These are phyloP conservation scores for Sinodicranocentrus sp. DNA, from an alignment of 2,888 invertebrate genomes.

Conservation along the genomic window DNA sequence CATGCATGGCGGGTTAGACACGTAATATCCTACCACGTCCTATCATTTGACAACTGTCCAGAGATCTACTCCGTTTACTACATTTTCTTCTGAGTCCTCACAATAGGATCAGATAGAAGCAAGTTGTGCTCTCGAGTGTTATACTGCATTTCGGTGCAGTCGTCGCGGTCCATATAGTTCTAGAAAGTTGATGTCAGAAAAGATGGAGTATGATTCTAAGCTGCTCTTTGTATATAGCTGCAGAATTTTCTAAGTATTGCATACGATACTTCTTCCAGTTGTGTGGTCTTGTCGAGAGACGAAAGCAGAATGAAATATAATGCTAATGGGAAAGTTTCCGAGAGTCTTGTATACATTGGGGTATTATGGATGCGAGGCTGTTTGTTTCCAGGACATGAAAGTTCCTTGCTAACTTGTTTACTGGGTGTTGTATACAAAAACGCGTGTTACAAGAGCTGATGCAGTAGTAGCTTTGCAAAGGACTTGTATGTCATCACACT, in stretches of 20 bases:
- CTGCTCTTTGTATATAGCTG: neutral
- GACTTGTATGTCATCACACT: constrained; percentile 63
- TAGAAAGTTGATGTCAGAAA: neutral
- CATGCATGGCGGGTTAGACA: too few species aligned
- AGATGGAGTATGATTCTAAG: neutral
- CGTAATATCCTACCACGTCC: neutral
- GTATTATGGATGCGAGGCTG: constrained; percentile 18
- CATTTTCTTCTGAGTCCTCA: too few species aligned
- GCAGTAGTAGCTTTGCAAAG: constrained; percentile 3
- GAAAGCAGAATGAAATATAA: constrained; percentile 62
- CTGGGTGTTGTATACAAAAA: constrained; percentile 22
- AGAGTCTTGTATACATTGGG: neutral
- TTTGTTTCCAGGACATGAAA: constrained; percentile 56
- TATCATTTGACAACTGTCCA: constrained; percentile 52
- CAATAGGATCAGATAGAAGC: neutral
- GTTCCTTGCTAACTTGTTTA: constrained; percentile 64
- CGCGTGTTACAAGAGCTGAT: neutral
- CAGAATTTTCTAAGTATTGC: neutral
- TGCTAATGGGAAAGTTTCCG: constrained; percentile 67
- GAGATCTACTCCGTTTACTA: constrained; percentile 20
- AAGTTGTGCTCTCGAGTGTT: too few species aligned
- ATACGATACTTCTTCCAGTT: constrained; percentile 8
- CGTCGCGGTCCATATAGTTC: neutral
- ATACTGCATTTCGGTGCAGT: too few species aligned
- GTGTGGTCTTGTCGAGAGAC: constrained; percentile 27